A percentile compares a stretch with the other conserved stretches of the same genome.
These are phyloP conservation scores for Vanessa tameamea DNA, from an alignment of 1,140 invertebrate species.

Conservation along the genomic window DNA sequence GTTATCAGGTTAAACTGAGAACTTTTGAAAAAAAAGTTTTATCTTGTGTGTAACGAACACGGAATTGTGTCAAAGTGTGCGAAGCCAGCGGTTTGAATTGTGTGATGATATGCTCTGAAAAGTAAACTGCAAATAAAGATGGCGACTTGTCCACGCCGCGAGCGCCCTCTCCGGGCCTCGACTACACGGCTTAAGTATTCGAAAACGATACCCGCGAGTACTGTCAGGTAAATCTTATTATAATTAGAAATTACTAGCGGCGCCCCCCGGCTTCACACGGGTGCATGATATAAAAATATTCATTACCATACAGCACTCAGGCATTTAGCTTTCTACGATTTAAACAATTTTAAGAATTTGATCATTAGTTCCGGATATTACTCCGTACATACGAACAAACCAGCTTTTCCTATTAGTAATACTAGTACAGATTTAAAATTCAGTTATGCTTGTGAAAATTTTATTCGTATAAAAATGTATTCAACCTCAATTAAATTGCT, in stretches of 20 bases:
- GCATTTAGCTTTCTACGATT: no score
- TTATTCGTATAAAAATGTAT: background rate
- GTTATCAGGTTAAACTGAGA: conserved; percentile 33
- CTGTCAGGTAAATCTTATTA: conserved; percentile 54
- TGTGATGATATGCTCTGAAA: conserved; percentile 11
- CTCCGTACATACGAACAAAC: no score
- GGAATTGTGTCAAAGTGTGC: conserved; percentile 14
- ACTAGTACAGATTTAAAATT: background rate
- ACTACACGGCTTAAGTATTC: conserved; percentile 68
- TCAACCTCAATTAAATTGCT: background rate
- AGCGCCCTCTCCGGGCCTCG: conserved; percentile 54
- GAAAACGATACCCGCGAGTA: conserved; percentile 66
- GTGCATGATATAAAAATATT: no score
- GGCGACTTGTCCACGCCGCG: conserved; percentile 67
- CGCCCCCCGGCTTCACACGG: no score
- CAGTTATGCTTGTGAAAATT: background rate
- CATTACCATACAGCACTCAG: no score
- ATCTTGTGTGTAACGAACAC: conserved; percentile 39
- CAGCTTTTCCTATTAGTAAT: no score
- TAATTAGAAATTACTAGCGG: no score
- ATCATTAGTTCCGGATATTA: no score
- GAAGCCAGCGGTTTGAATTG: background rate
- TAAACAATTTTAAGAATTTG: no score
- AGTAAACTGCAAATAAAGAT: conserved; percentile 36
- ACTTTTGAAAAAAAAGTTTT: conserved; percentile 45